phyloP scores from a whole-genome alignment of 2,888 invertebrate species.

The Dichetophora obliterata region DNA sequence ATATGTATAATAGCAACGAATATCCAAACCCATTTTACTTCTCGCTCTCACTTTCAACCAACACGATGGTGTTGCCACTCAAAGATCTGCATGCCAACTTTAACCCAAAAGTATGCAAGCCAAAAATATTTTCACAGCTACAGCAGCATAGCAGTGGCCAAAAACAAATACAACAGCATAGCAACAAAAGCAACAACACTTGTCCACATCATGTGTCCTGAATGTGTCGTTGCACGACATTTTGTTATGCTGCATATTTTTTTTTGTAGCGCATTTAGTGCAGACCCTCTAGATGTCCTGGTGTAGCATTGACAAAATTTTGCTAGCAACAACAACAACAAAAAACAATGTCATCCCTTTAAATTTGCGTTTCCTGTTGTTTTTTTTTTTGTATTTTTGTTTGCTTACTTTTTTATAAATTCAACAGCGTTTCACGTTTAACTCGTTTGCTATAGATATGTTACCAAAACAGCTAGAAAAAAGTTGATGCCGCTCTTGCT shows the following conservation, averaged over 20 bases:
- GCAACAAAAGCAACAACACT: neutral
- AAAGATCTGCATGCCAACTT: no score
- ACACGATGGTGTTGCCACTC: no score
- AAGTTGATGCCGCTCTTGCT: neutral
- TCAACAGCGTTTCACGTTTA: neutral
- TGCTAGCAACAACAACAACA: neutral
- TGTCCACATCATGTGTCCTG: neutral
- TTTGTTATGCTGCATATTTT: neutral
- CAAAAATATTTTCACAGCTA: conserved; percentile 10
- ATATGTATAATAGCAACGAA: neutral
- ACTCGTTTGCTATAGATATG: neutral
- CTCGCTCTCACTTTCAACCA: no score
- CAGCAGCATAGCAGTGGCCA: neutral
- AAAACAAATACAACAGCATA: neutral
- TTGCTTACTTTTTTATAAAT: neutral
- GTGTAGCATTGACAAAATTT: neutral
- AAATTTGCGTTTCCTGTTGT: neutral
- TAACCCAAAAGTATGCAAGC: neutral
- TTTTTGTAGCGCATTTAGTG: neutral
- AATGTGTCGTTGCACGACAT: neutral
- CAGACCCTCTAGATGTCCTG: neutral
- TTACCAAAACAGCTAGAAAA: neutral
- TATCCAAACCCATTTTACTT: neutral
- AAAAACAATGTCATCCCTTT: neutral
- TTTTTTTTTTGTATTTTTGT: neutral